Percentiles rank a stretch among this genome's conserved stretches.
These are phyloP conservation scores for Rhineura floridana DNA, from an alignment of 2,113 vertebrate species.

Conservation along the genomic window DNA sequence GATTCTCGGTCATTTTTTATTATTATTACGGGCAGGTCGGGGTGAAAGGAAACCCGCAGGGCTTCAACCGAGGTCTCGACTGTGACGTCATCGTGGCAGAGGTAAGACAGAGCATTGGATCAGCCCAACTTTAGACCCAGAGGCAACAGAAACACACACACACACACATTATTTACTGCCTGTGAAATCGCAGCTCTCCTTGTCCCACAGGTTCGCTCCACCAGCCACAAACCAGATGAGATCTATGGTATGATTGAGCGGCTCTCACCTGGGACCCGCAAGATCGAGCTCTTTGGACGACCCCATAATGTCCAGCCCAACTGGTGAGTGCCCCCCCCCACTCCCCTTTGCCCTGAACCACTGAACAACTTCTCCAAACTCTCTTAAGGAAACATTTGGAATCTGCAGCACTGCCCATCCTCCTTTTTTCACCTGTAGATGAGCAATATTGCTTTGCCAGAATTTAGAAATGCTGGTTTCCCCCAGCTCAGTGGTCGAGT, in stretches of 20 bases:
- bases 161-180: too few species aligned
- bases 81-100: conserved; percentile 94
- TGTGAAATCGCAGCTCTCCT: background rate
- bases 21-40: conserved; percentile 79
- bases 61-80: conserved; percentile 92
- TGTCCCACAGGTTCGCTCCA: conserved; percentile 86
- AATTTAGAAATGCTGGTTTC: background rate
- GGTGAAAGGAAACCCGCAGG: conserved; percentile 91
- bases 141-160: fast-evolving
- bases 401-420: background rate
- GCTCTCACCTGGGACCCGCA: conserved; percentile 89
- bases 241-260: conserved; percentile 96
- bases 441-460: background rate
- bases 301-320: conserved; percentile 95
- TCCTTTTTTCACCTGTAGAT: too few species aligned
- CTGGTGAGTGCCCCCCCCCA: conserved; percentile 74
- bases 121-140: too few species aligned
- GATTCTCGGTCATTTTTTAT: background rate
- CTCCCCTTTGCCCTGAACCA: background rate
- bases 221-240: conserved; percentile 94
- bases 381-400: background rate
- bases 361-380: background rate
- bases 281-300: conserved; percentile 91
- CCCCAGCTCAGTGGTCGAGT: background rate
- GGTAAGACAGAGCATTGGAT: conserved; percentile 67